Evolutionary conservation across 2,888 invertebrate species (phyloP).

Genomic region (Chironomus tentans): DNA sequence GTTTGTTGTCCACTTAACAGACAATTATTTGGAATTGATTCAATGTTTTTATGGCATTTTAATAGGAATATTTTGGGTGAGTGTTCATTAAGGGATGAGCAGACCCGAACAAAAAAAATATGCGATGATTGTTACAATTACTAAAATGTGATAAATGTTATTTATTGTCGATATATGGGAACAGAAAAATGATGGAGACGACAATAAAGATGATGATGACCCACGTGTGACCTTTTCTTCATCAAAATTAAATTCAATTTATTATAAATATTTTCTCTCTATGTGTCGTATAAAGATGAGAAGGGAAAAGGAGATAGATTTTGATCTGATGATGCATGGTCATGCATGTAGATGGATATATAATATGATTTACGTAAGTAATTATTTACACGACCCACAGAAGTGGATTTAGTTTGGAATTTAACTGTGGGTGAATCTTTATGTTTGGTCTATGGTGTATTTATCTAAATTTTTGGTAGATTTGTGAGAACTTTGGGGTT

Average conservation of each 20-base stretch:
- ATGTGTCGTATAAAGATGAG: too few relatives aligned
- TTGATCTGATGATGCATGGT: too few relatives aligned
- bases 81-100: not conserved
- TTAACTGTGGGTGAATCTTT: too few relatives aligned
- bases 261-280: not conserved
- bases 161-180: not conserved
- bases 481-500: too few relatives aligned
- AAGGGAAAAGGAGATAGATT: too few relatives aligned
- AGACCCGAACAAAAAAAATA: not conserved
- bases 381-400: too few relatives aligned
- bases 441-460: too few relatives aligned
- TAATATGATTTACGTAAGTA: too few relatives aligned
- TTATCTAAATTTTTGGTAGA: too few relatives aligned
- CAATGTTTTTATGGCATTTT: slow-evolving; percentile 17
- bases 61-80: not conserved
- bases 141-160: not conserved
- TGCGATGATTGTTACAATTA: not conserved
- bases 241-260: not conserved
- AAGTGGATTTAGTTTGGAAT: too few relatives aligned
- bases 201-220: not conserved
- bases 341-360: too few relatives aligned
- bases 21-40: slow-evolving; percentile 14
- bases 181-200: not conserved
- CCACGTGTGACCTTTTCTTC: not conserved
- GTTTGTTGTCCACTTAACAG: slow-evolving; percentile 23